A percentile compares a stretch with the other conserved stretches of the same genome.
Conservation (phyloP, 2,888 invertebrate species). For the Pachydiplax longipennis region DNA sequence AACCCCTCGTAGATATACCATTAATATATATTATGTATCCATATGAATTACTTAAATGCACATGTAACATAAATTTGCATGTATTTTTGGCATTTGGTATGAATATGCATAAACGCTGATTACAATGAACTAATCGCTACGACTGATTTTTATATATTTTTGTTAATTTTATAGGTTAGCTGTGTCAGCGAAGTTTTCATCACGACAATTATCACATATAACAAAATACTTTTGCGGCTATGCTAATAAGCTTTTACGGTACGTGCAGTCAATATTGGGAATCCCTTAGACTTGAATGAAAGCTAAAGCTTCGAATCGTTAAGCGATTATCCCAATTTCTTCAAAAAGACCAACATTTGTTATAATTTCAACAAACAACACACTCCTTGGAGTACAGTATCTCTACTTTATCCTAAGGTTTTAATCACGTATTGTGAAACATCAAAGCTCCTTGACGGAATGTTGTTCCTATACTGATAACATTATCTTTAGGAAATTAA, state of each 20-base stretch:
- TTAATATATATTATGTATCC: neutral
- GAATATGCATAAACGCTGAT: conserved; percentile 37
- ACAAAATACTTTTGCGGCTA: conserved; percentile 33
- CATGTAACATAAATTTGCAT: conserved; percentile 10
- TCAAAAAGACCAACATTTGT: conserved; percentile 24
- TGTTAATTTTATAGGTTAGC: conserved; percentile 4
- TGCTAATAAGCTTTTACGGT: conserved; percentile 30
- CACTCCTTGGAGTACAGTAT: conserved; percentile 21
- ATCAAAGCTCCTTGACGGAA: conserved; percentile 43
- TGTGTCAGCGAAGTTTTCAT: neutral
- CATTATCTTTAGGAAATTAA: conserved; percentile 9
- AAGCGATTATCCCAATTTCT: conserved; percentile 32
- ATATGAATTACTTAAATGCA: conserved; percentile 33
- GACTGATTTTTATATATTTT: neutral
- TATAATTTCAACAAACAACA: conserved; percentile 40
- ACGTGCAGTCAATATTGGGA: conserved; percentile 33
- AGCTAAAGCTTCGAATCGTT: conserved; percentile 9
- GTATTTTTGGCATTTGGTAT: conserved; percentile 15
- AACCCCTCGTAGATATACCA: conserved; percentile 2
- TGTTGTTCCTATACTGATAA: conserved; percentile 16
- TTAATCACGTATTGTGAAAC: conserved; percentile 37
- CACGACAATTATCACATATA: neutral
- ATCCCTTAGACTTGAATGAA: conserved; percentile 16
- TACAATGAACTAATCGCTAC: neutral
- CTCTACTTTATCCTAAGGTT: conserved; percentile 26